These are phyloP conservation scores for Amphiura filiformis DNA, from an alignment of 35 echinoderm and acorn worm genomes.

Conservation along the genomic window DNA sequence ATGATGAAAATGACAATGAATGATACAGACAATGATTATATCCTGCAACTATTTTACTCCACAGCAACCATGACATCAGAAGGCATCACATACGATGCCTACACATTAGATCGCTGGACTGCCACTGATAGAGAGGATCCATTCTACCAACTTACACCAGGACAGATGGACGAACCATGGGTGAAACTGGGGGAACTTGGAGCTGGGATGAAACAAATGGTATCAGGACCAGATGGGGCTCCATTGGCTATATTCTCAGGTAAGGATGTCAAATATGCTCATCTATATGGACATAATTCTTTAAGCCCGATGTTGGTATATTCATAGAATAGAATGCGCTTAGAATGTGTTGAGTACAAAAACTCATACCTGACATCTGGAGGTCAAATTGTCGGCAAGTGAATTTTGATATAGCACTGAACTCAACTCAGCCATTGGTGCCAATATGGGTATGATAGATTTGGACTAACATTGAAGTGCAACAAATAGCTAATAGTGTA, in stretches of 20 bases:
- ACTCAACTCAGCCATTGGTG: too few species aligned
- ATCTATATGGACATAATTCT: neutral
- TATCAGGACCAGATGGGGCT: slow-evolving; percentile 71
- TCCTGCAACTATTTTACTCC: neutral
- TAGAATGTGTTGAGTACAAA: neutral
- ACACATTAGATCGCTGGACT: slow-evolving; percentile 85
- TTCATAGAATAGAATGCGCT: too few species aligned
- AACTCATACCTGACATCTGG: neutral
- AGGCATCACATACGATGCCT: slow-evolving; percentile 81
- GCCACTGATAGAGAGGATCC: slow-evolving; percentile 45
- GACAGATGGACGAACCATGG: slow-evolving; percentile 58
- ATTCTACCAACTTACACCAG: slow-evolving; percentile 72
- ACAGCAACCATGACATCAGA: slow-evolving; percentile 51
- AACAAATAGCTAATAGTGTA: too few species aligned
- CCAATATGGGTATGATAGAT: too few species aligned
- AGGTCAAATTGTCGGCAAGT: neutral
- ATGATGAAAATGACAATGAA: too few species aligned
- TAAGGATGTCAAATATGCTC: neutral
- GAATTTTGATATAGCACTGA: too few species aligned
- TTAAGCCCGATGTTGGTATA: neutral
- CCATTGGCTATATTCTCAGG: slow-evolving; percentile 78
- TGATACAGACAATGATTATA: too few species aligned
- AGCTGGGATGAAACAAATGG: slow-evolving; percentile 78
- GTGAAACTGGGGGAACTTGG: slow-evolving; percentile 62
- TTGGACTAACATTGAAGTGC: too few species aligned